Conservation (phyloP, 1,140 invertebrate genomes). For the Harlomillsia oculata region DNA sequence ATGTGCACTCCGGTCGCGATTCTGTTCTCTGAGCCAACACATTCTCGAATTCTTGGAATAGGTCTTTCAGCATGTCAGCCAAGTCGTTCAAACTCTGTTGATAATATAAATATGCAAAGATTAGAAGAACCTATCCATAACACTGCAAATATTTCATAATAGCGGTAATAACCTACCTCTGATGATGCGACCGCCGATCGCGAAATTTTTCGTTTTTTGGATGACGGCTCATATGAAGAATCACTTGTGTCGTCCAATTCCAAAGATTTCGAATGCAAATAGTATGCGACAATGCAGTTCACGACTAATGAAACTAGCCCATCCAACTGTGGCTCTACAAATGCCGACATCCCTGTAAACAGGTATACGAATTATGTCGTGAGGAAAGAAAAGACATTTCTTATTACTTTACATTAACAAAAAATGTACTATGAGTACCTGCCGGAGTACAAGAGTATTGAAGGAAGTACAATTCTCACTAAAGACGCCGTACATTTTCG, state of each 20-base stretch:
- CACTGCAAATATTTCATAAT: too few relatives aligned
- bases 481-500: slow-evolving; percentile 22
- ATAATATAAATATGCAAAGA: too few relatives aligned
- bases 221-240: slow-evolving; percentile 12
- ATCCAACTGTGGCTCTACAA: slow-evolving; percentile 28
- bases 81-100: slow-evolving; percentile 2
- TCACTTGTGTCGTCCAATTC: slow-evolving; percentile 11
- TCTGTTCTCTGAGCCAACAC: slow-evolving; percentile 5
- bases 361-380: background rate
- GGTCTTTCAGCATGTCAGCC: slow-evolving; percentile 19
- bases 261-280: slow-evolving; percentile 15
- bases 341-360: slow-evolving; percentile 15
- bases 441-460: slow-evolving; percentile 21
- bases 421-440: slow-evolving; percentile 11
- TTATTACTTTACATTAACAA: background rate
- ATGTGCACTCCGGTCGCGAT: slow-evolving; percentile 12
- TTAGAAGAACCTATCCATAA: too few relatives aligned
- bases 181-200: background rate
- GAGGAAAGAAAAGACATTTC: background rate
- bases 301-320: slow-evolving; percentile 24
- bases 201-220: slow-evolving; percentile 18
- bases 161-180: background rate
- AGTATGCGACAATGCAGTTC: slow-evolving; percentile 21
- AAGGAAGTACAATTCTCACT: slow-evolving; percentile 19
- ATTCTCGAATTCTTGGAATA: slow-evolving; percentile 26